Base-by-base conservation (phyloP, 2,113 vertebrate species). In the Callaeas wilsoni region DNA sequence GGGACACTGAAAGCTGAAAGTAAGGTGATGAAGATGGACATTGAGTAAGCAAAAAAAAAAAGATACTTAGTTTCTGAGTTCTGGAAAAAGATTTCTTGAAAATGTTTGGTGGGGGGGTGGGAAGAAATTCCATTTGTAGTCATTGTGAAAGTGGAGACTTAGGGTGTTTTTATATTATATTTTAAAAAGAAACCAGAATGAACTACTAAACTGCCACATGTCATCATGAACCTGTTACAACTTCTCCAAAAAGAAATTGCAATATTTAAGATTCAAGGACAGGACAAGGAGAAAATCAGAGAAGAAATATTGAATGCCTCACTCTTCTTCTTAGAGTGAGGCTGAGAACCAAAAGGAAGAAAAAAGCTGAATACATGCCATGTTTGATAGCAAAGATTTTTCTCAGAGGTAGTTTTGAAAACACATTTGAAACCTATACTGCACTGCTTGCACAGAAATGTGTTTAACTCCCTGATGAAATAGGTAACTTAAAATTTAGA, bases 51-150 rank as follows among this genome's bases (percentile, higher is more conserved):
- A 4, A 68, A 86, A 32, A 30, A 26, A 35, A 47, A 50, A 76
- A 69, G n/a, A 7, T 20, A 41, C 41, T n/a, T 11, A 3, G 8
- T 37, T 93, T 89, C 42, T 71, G n/a, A 65, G 32, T 65, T 92
- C 32, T 49, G 26, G 26, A 65, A 83, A 91, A 83, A 30, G 1
- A 68, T 20, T 65, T 84, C 7, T 73, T 56, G 9, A 87, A 92
- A 91, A 69, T 50, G 80, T 56, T 57, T 56, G 6, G 10, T 1
- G 9, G 3, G 7, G 4, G 2, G 2, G 6, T 6, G 4, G 7
- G 20, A 12, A 70, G 7, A 55, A 71, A 76, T 8, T 67, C 3
- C 9, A 19, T 44, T 84, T 74, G 25, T 41, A 87, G 23, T 56
- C 1, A 2, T 68, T 68, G 62, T 25, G 22, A 26, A 88, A 79